A percentile compares a stretch with the other conserved stretches of the same genome.
Evolutionary conservation across 1,140 invertebrate genomes (phyloP).

Genomic region (Augochlora pura): DNA sequence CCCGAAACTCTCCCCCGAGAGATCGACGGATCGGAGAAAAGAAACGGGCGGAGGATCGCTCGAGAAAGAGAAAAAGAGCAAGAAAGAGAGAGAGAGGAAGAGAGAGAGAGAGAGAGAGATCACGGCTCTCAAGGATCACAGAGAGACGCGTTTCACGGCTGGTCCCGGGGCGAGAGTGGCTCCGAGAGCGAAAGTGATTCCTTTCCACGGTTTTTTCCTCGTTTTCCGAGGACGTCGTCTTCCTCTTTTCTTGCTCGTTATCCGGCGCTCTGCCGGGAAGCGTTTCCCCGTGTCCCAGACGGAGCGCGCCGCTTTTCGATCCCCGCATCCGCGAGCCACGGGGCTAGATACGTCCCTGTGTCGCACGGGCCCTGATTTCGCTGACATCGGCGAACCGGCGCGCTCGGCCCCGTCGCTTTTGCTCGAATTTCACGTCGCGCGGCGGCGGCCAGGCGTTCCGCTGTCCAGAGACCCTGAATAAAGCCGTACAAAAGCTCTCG

Average conservation of each 20-base stretch:
- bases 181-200: conserved; percentile 1
- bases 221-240: background rate
- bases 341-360: too few species aligned
- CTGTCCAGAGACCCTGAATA: background rate
- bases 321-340: too few species aligned
- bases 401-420: conserved; percentile 2
- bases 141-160: background rate
- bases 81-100: too few species aligned
- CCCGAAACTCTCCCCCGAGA: conserved; percentile 28
- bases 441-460: too few species aligned
- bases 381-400: background rate
- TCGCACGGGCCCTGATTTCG: conserved; percentile 2
- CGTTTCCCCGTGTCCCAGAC: background rate
- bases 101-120: too few species aligned
- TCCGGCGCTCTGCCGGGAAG: background rate
- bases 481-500: background rate
- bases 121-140: background rate
- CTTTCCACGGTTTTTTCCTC: background rate
- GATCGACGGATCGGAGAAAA: conserved; percentile 4
- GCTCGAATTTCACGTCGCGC: conserved; percentile 16
- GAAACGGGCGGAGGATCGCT: conserved; percentile 10
- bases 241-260: background rate
- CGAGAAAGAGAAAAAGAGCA: too few species aligned
- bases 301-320: too few species aligned
- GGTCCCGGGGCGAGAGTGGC: conserved; percentile 4